Conservation (phyloP, 2,888 invertebrate genomes). For the Drosophila koepferae region DNA sequence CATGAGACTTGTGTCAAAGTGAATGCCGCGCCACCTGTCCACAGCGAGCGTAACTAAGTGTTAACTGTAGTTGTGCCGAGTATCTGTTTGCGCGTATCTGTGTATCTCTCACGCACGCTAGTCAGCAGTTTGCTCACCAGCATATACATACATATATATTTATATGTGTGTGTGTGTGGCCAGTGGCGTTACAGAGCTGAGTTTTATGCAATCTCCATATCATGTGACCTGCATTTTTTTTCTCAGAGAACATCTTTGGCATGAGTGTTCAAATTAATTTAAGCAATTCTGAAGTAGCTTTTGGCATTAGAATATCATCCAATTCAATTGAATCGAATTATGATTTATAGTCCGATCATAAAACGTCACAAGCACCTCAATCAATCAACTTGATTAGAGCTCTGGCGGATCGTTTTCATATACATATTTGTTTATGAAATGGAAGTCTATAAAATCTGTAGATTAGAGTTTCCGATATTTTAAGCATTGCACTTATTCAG, state of each 20-base stretch:
- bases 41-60: constrained; percentile 21
- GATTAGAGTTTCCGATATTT: constrained; percentile 16
- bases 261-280: not conserved
- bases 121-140: constrained; percentile 33
- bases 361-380: constrained; percentile 39
- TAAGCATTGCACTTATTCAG: constrained; percentile 26
- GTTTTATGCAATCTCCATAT: constrained; percentile 73
- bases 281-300: constrained; percentile 24
- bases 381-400: constrained; percentile 71
- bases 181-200: constrained; percentile 62
- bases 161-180: not conserved
- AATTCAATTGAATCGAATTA: constrained; percentile 55
- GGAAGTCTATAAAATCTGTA: constrained; percentile 27
- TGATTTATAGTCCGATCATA: constrained; percentile 69
- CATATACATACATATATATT: not conserved
- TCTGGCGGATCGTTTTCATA: constrained; percentile 17
- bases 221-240: constrained; percentile 60
- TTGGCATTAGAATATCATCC: constrained; percentile 26
- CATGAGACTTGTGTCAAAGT: constrained; percentile 60
- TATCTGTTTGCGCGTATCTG: constrained; percentile 41
- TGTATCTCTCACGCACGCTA: constrained; percentile 57
- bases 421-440: constrained; percentile 31
- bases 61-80: constrained; percentile 23
- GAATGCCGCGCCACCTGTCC: constrained; percentile 43
- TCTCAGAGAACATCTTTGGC: constrained; percentile 26